phyloP scores from a whole-genome alignment of 2,888 invertebrate genomes.

The Xanthorhoe spadicearia region DNA sequence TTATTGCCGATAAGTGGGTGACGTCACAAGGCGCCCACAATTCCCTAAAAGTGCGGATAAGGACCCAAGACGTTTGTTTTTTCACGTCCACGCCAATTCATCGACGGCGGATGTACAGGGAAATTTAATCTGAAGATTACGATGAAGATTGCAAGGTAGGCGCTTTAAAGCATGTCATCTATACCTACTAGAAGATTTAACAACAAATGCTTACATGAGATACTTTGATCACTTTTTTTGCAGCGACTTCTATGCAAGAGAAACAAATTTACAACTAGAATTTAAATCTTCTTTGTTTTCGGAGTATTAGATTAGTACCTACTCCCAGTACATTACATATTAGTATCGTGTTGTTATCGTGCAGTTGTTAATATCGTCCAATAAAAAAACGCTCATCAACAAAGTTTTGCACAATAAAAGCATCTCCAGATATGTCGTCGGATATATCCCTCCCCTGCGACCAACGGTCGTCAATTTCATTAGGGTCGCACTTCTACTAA shows the following conservation, averaged over 20 bases:
- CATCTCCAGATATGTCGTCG: conserved; percentile 11
- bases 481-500: conserved; percentile 67
- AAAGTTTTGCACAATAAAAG: background rate
- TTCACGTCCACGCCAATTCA: conserved; percentile 65
- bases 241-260: too few species aligned
- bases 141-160: background rate
- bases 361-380: too few species aligned
- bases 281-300: too few species aligned
- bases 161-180: too few species aligned
- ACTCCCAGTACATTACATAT: too few species aligned
- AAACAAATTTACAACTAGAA: too few species aligned
- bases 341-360: too few species aligned
- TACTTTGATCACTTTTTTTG: too few species aligned
- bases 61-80: conserved; percentile 65
- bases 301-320: too few species aligned
- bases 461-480: conserved; percentile 68
- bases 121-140: conserved; percentile 35
- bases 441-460: background rate
- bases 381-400: too few species aligned
- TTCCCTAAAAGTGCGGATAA: conserved; percentile 58
- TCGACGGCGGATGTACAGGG: conserved; percentile 39
- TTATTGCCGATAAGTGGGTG: conserved; percentile 63
- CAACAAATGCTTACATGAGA: too few species aligned
- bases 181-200: too few species aligned
- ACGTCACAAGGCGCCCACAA: conserved; percentile 52